These are phyloP conservation scores for Electrona antarctica DNA, from an alignment of 2,113 vertebrate genomes.

Conservation along the genomic window DNA sequence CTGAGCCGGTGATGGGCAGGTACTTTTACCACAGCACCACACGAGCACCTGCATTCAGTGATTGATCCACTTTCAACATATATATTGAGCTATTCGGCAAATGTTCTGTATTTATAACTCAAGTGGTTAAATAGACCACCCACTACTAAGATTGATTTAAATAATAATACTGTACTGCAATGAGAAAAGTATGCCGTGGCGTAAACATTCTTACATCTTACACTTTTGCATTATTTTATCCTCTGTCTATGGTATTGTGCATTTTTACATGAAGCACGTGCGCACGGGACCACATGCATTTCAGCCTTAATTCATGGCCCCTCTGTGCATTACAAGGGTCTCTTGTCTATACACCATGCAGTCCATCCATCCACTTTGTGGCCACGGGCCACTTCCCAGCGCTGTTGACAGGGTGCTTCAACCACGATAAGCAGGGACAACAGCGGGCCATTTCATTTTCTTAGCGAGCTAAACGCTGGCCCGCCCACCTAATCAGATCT, in stretches of 20 bases:
- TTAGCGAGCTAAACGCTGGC: slow-evolving; percentile 49
- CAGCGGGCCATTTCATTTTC: slow-evolving; percentile 55
- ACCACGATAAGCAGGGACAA: slow-evolving; percentile 45
- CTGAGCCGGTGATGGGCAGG: too few relatives aligned
- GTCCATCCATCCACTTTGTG: slow-evolving; percentile 23
- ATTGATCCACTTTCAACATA: too few relatives aligned
- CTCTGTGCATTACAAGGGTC: slow-evolving; percentile 2
- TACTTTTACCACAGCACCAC: too few relatives aligned
- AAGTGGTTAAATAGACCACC: too few relatives aligned
- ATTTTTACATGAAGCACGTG: neutral
- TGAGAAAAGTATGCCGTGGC: too few relatives aligned
- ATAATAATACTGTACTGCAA: too few relatives aligned
- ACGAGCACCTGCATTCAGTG: too few relatives aligned
- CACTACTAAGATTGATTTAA: too few relatives aligned
- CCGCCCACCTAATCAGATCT: slow-evolving; percentile 59
- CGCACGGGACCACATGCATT: slow-evolving; percentile 16
- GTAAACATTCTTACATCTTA: too few relatives aligned
- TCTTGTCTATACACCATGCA: slow-evolving; percentile 3
- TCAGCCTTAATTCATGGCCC: slow-evolving; percentile 10
- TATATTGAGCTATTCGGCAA: too few relatives aligned
- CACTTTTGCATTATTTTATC: slow-evolving; percentile 16
- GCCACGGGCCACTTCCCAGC: slow-evolving; percentile 23
- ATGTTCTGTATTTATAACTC: too few relatives aligned
- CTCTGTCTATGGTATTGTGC: neutral
- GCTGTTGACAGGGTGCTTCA: slow-evolving; percentile 54